Percentiles rank a stretch among this genome's conserved stretches.
These are phyloP conservation scores for Phyllotis vaccarum DNA, from an alignment of 2,797 vertebrate species.

Conservation along the genomic window DNA sequence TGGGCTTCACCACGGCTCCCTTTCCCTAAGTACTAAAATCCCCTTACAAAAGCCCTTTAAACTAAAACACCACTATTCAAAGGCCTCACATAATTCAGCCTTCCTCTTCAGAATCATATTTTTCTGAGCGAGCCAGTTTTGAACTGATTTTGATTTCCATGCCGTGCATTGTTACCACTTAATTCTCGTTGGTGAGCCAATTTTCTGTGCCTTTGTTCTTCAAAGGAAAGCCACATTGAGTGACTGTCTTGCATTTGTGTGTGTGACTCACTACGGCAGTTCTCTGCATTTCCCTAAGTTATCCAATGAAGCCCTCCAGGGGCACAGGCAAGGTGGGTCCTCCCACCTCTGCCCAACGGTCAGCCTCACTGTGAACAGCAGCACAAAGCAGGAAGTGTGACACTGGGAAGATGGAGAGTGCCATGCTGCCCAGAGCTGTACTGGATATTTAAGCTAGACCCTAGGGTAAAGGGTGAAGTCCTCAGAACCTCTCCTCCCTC, in stretches of 20 bases:
- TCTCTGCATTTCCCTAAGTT: not conserved
- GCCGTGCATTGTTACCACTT: constrained; percentile 54
- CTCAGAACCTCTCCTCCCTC: not conserved
- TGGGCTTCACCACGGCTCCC: not conserved
- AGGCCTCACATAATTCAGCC: constrained; percentile 58
- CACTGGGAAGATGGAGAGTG: not conserved
- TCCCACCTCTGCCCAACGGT: not conserved
- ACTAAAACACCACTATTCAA: constrained; percentile 55
- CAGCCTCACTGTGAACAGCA: not conserved
- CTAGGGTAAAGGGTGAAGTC: not conserved
- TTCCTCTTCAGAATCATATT: constrained; percentile 66
- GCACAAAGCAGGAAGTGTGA: not conserved
- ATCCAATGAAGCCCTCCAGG: not conserved
- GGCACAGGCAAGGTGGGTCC: not conserved
- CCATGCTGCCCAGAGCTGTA: too few species aligned
- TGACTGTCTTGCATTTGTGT: constrained; percentile 35
- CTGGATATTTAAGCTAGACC: too few species aligned
- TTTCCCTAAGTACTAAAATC: not conserved
- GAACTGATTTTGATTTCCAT: constrained; percentile 69
- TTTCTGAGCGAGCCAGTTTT: constrained; percentile 59
- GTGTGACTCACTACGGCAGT: not conserved
- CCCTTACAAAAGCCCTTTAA: constrained; percentile 58
- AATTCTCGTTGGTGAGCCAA: constrained; percentile 60
- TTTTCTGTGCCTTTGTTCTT: constrained; percentile 77
- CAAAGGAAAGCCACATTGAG: constrained; percentile 46